These are phyloP conservation scores for Dolichallabes microphthalmus DNA, from an alignment of 2,113 vertebrate species.

Conservation along the genomic window DNA sequence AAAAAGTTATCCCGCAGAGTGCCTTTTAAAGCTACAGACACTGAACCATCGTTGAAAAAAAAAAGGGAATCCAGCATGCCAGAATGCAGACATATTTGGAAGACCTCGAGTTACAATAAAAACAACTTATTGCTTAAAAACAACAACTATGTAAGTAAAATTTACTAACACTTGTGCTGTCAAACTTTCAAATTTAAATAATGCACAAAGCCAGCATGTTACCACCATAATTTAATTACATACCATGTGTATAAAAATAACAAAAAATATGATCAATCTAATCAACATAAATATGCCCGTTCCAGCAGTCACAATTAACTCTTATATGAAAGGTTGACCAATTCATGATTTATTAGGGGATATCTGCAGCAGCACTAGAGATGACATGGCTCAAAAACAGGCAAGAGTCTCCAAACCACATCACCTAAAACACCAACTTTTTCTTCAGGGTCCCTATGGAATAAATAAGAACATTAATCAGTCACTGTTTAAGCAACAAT, in stretches of 20 bases:
- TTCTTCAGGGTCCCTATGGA: constrained; percentile 75
- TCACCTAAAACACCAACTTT: constrained; percentile 74
- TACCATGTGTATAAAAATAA: constrained; percentile 60
- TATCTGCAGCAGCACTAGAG: constrained; percentile 36
- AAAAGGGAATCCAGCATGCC: too few species aligned
- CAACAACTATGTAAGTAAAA: too few species aligned
- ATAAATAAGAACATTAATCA: background rate
- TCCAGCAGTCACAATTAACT: constrained; percentile 4
- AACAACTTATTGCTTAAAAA: too few species aligned
- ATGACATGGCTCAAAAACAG: constrained; percentile 24
- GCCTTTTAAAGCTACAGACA: too few species aligned
- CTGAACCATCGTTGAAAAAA: too few species aligned
- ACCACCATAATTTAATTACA: constrained; percentile 66
- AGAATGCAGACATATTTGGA: too few species aligned
- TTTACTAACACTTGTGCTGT: background rate
- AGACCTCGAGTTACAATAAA: too few species aligned
- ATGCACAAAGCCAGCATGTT: background rate
- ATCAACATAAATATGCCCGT: constrained; percentile 53
- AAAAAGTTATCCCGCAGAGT: too few species aligned
- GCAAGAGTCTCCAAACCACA: constrained; percentile 5
- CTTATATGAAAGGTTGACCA: constrained; percentile 12
- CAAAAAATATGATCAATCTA: constrained; percentile 37
- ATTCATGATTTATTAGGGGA: background rate
- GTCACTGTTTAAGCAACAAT: background rate
- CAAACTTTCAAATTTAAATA: background rate